phyloP scores from a whole-genome alignment of 1,140 invertebrate species.

The Dysdera silvatica region DNA sequence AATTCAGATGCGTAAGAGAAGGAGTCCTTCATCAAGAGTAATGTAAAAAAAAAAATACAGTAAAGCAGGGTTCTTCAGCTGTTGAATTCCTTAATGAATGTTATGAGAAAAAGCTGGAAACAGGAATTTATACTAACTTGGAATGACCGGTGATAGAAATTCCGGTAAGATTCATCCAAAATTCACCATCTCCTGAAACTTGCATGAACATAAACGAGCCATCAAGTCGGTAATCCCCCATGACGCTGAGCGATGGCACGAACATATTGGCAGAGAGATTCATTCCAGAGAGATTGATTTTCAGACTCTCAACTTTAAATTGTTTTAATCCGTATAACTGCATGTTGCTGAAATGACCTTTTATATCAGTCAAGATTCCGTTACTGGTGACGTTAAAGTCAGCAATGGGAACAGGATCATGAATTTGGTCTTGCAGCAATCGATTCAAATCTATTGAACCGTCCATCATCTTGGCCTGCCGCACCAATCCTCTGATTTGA shows the following conservation, averaged over 20 bases:
- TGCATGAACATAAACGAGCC: slow-evolving; percentile 29
- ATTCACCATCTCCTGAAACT: slow-evolving; percentile 29
- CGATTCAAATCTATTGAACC: slow-evolving; percentile 18
- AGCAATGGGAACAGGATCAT: slow-evolving; percentile 24
- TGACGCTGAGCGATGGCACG: slow-evolving; percentile 22
- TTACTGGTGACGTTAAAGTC: slow-evolving; percentile 25
- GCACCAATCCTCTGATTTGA: neutral
- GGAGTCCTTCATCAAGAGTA: no score
- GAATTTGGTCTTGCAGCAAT: slow-evolving; percentile 21
- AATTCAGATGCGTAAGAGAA: no score
- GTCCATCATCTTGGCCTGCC: slow-evolving; percentile 4
- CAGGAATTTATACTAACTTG: neutral
- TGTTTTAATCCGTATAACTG: slow-evolving; percentile 21
- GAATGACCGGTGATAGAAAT: slow-evolving; percentile 17
- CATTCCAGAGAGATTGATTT: slow-evolving; percentile 24
- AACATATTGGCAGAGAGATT: slow-evolving; percentile 20
- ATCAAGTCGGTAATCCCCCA: slow-evolving; percentile 28
- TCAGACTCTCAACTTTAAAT: slow-evolving; percentile 20
- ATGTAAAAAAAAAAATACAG: no score
- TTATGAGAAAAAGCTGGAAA: no score
- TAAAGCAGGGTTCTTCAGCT: no score
- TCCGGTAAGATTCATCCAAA: slow-evolving; percentile 33
- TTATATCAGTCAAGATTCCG: slow-evolving; percentile 6
- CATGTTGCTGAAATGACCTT: slow-evolving; percentile 22
- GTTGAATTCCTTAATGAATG: no score